A percentile compares a stretch with the other conserved stretches of the same genome.
phyloP scores from a whole-genome alignment of 1,140 invertebrate species.

The Neodiprion fabricii region DNA sequence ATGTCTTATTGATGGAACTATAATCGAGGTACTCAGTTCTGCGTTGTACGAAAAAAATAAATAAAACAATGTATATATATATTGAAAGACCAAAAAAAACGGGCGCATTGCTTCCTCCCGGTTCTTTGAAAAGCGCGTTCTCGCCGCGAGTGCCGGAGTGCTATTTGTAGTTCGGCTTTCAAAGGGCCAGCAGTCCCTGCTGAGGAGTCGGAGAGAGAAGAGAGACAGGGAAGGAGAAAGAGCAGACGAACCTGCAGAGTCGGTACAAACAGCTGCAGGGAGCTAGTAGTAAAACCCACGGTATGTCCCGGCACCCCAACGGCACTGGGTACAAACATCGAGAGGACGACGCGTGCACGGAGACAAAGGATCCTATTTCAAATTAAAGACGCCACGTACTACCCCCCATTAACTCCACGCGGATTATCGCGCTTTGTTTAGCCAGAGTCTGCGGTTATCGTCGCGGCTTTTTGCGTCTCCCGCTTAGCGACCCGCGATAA shows the following conservation, averaged over 20 bases:
- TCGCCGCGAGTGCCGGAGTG: slow-evolving; percentile 18
- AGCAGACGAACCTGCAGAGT: background rate
- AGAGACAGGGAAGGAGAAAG: no score
- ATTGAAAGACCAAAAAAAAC: slow-evolving; percentile 31
- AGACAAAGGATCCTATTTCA: background rate
- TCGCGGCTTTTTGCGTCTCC: no score
- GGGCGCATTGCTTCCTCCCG: slow-evolving; percentile 10
- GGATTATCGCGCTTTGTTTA: no score
- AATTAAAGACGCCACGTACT: background rate
- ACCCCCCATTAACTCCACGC: background rate
- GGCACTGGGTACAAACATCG: background rate
- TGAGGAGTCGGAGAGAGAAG: no score
- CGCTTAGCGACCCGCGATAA: no score
- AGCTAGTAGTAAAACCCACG: background rate
- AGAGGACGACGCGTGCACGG: background rate
- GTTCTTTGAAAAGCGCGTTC: slow-evolving; percentile 17
- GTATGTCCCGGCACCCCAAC: background rate
- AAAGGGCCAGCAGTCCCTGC: slow-evolving; percentile 34
- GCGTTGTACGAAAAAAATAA: slow-evolving; percentile 24
- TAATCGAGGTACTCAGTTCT: slow-evolving; percentile 4
- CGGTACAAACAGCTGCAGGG: background rate
- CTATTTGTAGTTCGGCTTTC: slow-evolving; percentile 43
- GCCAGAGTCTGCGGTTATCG: no score
- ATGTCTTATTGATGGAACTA: background rate
- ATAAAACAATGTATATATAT: slow-evolving; percentile 30